Percentiles rank a stretch among this genome's conserved stretches.
phyloP scores from a whole-genome alignment of 2,113 vertebrate genomes.

The Onychostoma macrolepis region DNA sequence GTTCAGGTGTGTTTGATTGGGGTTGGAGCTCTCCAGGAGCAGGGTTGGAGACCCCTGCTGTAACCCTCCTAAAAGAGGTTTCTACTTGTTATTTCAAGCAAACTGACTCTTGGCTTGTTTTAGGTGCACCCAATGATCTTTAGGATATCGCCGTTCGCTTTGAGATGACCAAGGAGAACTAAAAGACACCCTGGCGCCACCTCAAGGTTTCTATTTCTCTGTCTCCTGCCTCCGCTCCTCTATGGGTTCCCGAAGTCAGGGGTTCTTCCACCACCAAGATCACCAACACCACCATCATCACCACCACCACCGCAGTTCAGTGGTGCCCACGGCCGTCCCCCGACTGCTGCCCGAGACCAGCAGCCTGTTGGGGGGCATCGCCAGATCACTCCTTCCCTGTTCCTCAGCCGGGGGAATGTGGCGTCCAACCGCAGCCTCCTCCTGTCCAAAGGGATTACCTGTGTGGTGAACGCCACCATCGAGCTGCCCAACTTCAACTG shows the following conservation, averaged over 20 bases:
- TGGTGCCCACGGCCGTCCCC: slow-evolving; percentile 80
- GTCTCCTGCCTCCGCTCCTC: slow-evolving; percentile 39
- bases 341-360: slow-evolving; percentile 84
- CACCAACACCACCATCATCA: slow-evolving; percentile 58
- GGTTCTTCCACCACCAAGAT: slow-evolving; percentile 79
- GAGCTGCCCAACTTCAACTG: slow-evolving; percentile 98
- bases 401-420: slow-evolving; percentile 92
- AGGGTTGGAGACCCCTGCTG: no score
- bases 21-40: neutral
- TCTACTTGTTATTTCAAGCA: neutral
- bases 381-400: slow-evolving; percentile 95
- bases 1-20: neutral
- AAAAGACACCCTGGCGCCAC: slow-evolving; percentile 55
- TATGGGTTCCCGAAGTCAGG: slow-evolving; percentile 95
- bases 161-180: slow-evolving; percentile 63
- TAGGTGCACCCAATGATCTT: slow-evolving; percentile 45
- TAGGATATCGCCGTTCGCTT: neutral
- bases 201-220: slow-evolving; percentile 18
- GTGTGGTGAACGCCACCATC: slow-evolving; percentile 94
- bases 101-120: slow-evolving; percentile 55
- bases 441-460: slow-evolving; percentile 93
- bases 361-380: slow-evolving; percentile 87
- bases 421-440: slow-evolving; percentile 95
- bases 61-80: neutral
- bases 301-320: slow-evolving; percentile 74